These are phyloP conservation scores for Lasioglossum oenotherae DNA, from an alignment of 2,888 invertebrate genomes.

Conservation along the genomic window DNA sequence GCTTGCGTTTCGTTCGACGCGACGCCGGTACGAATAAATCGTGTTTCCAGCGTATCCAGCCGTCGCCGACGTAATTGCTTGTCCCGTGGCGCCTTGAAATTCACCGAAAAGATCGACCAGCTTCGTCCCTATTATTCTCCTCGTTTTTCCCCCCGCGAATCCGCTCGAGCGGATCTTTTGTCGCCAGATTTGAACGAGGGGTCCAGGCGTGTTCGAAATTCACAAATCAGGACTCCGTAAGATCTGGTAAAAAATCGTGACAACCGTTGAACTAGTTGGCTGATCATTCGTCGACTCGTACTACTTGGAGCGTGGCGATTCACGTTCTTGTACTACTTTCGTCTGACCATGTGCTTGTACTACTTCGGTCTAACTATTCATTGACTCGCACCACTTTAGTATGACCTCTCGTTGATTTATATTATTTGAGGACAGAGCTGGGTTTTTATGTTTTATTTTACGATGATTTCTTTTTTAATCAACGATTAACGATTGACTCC, in stretches of 20 bases:
- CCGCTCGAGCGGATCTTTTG: not conserved
- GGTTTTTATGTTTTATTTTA: too few species aligned
- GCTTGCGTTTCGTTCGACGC: slow-evolving; percentile 9
- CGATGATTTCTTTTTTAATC: too few species aligned
- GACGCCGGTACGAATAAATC: slow-evolving; percentile 49
- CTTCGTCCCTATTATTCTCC: not conserved
- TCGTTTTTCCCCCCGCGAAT: not conserved
- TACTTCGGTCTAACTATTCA: too few species aligned
- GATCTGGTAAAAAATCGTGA: not conserved
- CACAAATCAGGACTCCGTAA: not conserved
- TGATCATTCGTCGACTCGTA: not conserved
- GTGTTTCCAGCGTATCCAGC: slow-evolving; percentile 39
- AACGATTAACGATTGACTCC: too few species aligned
- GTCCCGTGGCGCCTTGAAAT: slow-evolving; percentile 47
- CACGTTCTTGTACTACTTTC: not conserved
- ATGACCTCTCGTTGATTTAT: too few species aligned
- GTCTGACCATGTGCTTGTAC: slow-evolving; percentile 1
- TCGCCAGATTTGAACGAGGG: not conserved
- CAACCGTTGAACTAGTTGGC: not conserved
- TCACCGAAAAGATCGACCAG: slow-evolving; percentile 32
- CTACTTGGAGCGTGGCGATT: not conserved
- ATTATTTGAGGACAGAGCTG: too few species aligned
- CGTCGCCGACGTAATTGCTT: slow-evolving; percentile 54
- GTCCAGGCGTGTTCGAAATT: not conserved
- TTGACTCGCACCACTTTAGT: too few species aligned